Percentiles rank a stretch among this genome's conserved stretches.
Conservation (phyloP, 1,140 invertebrate genomes). For the Harlomillsia oculata region DNA sequence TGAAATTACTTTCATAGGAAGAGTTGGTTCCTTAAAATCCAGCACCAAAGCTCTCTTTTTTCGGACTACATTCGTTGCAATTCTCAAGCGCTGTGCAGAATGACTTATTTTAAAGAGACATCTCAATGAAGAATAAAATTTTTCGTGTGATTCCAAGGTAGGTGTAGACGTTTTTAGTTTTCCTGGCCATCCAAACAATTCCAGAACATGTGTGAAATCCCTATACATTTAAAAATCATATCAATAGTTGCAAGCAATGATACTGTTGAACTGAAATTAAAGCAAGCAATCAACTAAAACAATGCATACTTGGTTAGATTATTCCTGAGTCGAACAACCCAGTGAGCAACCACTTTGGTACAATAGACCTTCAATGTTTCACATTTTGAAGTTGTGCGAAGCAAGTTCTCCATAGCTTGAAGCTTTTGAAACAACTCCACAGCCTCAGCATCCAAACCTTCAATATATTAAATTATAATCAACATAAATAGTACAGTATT, state of each 20-base stretch:
- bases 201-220: conserved; percentile 27
- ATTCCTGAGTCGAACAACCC: conserved; percentile 11
- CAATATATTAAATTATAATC: no score
- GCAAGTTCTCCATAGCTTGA: neutral
- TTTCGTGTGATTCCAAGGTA: conserved; percentile 30
- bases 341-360: conserved; percentile 6
- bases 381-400: neutral
- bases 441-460: conserved; percentile 26
- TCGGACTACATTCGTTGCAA: neutral
- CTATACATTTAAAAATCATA: conserved; percentile 5
- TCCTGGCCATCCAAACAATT: conserved; percentile 30
- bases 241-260: neutral
- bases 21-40: conserved; percentile 12
- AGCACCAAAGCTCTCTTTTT: conserved; percentile 1
- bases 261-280: neutral
- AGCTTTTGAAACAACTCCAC: conserved; percentile 18
- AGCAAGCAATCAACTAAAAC: neutral
- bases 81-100: neutral
- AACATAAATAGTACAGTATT: no score
- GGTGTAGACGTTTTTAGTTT: conserved; percentile 18
- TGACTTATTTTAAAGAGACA: conserved; percentile 18
- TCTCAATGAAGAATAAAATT: conserved; percentile 20
- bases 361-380: conserved; percentile 3
- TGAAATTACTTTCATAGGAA: conserved; percentile 23
- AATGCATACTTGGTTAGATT: conserved; percentile 20